Evolutionary conservation across 1,140 invertebrate genomes (phyloP).

Genomic region (Drosophila chauvacae): DNA sequence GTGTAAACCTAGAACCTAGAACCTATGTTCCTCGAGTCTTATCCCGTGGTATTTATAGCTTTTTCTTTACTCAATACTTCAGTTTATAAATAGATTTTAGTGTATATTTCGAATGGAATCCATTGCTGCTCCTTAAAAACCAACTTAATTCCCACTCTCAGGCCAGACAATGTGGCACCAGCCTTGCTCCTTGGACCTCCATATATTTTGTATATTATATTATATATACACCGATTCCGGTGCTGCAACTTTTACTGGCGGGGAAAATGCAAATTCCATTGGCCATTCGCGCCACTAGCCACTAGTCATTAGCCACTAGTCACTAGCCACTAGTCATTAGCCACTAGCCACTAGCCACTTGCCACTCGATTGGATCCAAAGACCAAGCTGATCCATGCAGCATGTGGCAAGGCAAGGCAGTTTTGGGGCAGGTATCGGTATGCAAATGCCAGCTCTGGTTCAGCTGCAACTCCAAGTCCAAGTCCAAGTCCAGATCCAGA

Average conservation of each 20-base stretch:
- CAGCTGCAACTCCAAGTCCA: slow-evolving; percentile 1
- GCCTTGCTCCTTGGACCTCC: not conserved
- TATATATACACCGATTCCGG: slow-evolving; percentile 23
- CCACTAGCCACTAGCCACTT: not conserved
- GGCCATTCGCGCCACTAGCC: not conserved
- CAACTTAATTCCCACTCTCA: slow-evolving; percentile 16
- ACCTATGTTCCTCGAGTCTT: no score
- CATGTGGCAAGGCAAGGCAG: slow-evolving; percentile 40
- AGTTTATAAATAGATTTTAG: not conserved
- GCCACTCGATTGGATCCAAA: slow-evolving; percentile 4
- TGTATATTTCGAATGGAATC: not conserved
- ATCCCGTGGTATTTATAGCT: no score
- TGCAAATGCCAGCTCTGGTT: slow-evolving; percentile 55
- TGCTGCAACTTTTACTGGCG: slow-evolving; percentile 52
- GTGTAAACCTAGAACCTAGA: no score
- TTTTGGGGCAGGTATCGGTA: slow-evolving; percentile 37
- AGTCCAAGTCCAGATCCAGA: not conserved
- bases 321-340: not conserved
- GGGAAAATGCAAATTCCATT: slow-evolving; percentile 44
- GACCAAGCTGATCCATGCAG: slow-evolving; percentile 17
- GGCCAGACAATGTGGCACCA: slow-evolving; percentile 63
- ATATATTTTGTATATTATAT: slow-evolving; percentile 27
- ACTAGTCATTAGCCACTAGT: not conserved
- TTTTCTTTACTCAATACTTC: no score
- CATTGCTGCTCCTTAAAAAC: not conserved